Evolutionary conservation across 2,888 invertebrate genomes (phyloP).

Genomic region (Encarsia formosa): DNA sequence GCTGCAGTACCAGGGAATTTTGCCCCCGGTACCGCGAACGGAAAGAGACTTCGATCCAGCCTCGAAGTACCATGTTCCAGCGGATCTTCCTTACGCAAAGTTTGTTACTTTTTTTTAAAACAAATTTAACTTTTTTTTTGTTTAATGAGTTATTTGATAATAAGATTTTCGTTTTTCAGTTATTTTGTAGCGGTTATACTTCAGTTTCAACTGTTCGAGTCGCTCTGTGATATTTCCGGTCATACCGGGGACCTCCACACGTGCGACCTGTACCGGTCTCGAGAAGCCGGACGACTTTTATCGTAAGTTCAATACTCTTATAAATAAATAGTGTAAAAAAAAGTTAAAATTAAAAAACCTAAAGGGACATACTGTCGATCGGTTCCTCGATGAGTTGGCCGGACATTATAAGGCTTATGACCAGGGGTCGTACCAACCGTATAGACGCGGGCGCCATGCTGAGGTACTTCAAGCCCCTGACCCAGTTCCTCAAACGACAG

Average conservation of each 20-base stretch:
- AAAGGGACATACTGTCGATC: constrained; percentile 65
- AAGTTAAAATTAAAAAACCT: constrained; percentile 22
- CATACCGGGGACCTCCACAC: constrained; percentile 71
- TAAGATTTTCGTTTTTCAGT: no score
- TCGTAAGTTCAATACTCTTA: constrained; percentile 54
- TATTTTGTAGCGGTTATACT: constrained; percentile 79
- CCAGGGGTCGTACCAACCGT: constrained; percentile 65
- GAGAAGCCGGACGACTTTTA: constrained; percentile 72
- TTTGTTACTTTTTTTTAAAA: constrained; percentile 25
- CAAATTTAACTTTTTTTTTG: background rate
- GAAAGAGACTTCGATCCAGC: constrained; percentile 80
- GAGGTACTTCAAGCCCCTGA: constrained; percentile 77
- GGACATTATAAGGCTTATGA: constrained; percentile 70
- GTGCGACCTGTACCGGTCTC: constrained; percentile 77
- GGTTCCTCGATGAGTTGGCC: constrained; percentile 66
- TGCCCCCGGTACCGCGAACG: constrained; percentile 65
- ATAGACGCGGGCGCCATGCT: constrained; percentile 74
- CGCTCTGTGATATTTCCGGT: constrained; percentile 70
- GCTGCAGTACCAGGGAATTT: constrained; percentile 67
- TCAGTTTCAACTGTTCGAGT: constrained; percentile 82
- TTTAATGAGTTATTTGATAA: constrained; percentile 33
- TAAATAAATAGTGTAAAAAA: background rate
- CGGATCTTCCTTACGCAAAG: constrained; percentile 60
- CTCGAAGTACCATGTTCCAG: constrained; percentile 76
- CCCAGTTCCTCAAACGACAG: constrained; percentile 72